A percentile compares a stretch with the other conserved stretches of the same genome.
These are phyloP conservation scores for Hypselothyrea guttata DNA, from an alignment of 2,888 invertebrate species.

Conservation along the genomic window DNA sequence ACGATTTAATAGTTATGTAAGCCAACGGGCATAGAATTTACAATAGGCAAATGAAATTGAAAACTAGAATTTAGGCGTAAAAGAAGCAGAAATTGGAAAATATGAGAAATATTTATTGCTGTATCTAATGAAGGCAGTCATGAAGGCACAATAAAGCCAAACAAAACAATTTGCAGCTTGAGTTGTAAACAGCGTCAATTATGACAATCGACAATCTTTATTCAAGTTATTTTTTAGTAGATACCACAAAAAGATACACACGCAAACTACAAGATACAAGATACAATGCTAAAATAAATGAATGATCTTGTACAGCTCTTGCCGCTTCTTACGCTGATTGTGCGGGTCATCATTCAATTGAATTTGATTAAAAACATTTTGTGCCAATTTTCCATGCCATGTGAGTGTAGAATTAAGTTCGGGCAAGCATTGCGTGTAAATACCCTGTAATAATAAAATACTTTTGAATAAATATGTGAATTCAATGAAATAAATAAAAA, in stretches of 20 bases:
- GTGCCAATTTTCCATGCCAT: slow-evolving; percentile 54
- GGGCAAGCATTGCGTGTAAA: background rate
- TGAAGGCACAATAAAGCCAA: slow-evolving; percentile 9
- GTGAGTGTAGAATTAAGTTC: slow-evolving; percentile 3
- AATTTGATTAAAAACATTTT: slow-evolving; percentile 80
- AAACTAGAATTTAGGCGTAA: slow-evolving; percentile 12
- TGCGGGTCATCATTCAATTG: slow-evolving; percentile 82
- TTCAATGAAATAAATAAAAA: no score
- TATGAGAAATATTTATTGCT: no score
- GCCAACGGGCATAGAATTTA: slow-evolving; percentile 29
- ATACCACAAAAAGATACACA: slow-evolving; percentile 8
- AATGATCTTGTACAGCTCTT: slow-evolving; percentile 13
- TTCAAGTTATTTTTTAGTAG: no score
- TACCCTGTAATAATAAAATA: slow-evolving; percentile 6
- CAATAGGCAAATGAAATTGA: slow-evolving; percentile 30
- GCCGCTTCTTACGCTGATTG: slow-evolving; percentile 59
- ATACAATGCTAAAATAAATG: slow-evolving; percentile 41
- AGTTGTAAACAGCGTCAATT: slow-evolving; percentile 23
- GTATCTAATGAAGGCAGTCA: background rate
- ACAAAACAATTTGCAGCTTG: slow-evolving; percentile 14
- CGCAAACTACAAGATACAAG: slow-evolving; percentile 26
- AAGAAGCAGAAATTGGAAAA: background rate
- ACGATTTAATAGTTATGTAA: slow-evolving; percentile 16
- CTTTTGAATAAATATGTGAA: no score
- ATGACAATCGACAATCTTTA: slow-evolving; percentile 16